Evolutionary conservation across 2,888 invertebrate species (phyloP).

Genomic region (Drosophila colorata): DNA sequence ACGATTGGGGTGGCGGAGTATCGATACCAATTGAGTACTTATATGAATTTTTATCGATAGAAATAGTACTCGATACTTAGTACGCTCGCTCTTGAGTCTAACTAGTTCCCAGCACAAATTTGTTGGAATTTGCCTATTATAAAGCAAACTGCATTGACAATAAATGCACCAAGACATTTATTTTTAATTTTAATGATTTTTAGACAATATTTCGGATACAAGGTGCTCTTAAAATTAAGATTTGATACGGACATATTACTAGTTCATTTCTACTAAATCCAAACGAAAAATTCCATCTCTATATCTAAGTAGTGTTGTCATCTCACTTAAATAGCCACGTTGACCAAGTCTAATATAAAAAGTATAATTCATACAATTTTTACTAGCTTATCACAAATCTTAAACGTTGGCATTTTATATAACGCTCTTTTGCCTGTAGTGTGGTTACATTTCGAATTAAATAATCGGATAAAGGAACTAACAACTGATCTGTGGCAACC

Average conservation of each 20-base stretch:
- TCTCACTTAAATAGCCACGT: background rate
- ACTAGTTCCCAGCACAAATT: background rate
- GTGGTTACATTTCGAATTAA: background rate
- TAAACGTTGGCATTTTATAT: background rate
- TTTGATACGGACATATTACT: background rate
- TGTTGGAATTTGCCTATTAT: no score
- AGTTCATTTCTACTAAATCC: conserved; percentile 19
- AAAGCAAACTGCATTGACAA: no score
- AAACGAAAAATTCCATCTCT: conserved; percentile 13
- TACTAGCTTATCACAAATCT: background rate
- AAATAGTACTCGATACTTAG: background rate
- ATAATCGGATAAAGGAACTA: background rate
- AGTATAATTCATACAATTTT: background rate
- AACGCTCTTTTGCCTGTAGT: background rate
- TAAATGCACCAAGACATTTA: no score
- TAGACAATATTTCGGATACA: background rate
- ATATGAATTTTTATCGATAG: conserved; percentile 14
- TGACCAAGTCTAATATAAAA: background rate
- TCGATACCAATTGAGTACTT: conserved; percentile 37
- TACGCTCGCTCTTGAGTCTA: background rate
- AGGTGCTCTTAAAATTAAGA: background rate
- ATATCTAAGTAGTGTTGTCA: conserved; percentile 38
- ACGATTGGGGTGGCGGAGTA: conserved; percentile 49
- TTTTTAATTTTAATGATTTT: background rate
- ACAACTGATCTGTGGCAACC: conserved; percentile 39